Percentiles rank a stretch among this genome's conserved stretches.
Conservation (phyloP, 30 jellyfish, hydroid and myxozoan species). For the Aurelia aurita region DNA sequence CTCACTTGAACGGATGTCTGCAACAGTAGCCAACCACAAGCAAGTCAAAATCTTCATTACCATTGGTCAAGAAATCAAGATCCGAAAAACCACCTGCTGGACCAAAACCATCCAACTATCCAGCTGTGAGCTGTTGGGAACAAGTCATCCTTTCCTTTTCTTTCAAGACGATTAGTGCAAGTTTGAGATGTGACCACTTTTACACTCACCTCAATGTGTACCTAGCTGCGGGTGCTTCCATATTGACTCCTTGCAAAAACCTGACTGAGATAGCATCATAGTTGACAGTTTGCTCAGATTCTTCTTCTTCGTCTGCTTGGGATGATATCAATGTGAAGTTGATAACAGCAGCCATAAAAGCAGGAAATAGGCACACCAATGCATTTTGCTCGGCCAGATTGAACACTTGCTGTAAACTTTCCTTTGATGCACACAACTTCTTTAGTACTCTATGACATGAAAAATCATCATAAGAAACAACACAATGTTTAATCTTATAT, state of each 20-base stretch:
- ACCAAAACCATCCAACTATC: too few relatives aligned
- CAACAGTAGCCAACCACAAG: too few relatives aligned
- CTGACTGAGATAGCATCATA: slow-evolving; percentile 1
- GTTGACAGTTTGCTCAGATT: background rate
- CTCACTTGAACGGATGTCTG: too few relatives aligned
- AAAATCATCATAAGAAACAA: too few relatives aligned
- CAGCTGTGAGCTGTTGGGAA: too few relatives aligned
- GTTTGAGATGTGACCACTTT: too few relatives aligned
- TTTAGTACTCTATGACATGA: slow-evolving; percentile 21
- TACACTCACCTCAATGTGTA: slow-evolving; percentile 24
- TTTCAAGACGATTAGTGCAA: too few relatives aligned
- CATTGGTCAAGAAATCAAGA: too few relatives aligned
- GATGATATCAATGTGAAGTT: slow-evolving; percentile 36
- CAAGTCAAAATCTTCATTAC: too few relatives aligned
- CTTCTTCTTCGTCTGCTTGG: slow-evolving; percentile 25
- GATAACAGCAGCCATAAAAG: slow-evolving; percentile 13
- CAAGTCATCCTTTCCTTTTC: too few relatives aligned
- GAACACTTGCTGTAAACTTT: background rate
- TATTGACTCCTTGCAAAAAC: slow-evolving; percentile 13
- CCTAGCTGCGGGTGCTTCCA: slow-evolving; percentile 5
- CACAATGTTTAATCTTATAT: too few relatives aligned
- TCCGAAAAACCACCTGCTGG: too few relatives aligned
- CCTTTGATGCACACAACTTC: slow-evolving; percentile 21
- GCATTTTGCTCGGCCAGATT: slow-evolving; percentile 26
- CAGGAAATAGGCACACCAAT: slow-evolving; percentile 8